These are phyloP conservation scores for Chroicocephalus ridibundus DNA, from an alignment of 2,113 vertebrate genomes.

Conservation along the genomic window DNA sequence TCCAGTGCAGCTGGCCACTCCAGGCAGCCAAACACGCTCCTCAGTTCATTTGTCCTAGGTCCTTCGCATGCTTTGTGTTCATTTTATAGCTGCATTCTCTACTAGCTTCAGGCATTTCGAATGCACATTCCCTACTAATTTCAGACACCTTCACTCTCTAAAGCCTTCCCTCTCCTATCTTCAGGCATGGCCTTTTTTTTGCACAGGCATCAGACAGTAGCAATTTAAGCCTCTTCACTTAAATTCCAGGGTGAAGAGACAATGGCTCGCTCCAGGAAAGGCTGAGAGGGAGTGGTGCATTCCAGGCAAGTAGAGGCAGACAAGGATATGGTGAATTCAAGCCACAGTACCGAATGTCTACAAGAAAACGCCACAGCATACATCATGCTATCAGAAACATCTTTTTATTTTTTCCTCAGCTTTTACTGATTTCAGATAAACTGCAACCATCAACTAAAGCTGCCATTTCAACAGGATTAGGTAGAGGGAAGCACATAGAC, in stretches of 20 bases:
- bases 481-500: not conserved
- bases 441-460: not conserved
- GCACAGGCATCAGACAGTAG: not conserved
- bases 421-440: not conserved
- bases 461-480: not conserved
- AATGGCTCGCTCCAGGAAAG: not conserved
- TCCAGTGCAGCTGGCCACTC: not conserved
- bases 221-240: not conserved
- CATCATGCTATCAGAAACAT: not conserved
- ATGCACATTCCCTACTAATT: not conserved
- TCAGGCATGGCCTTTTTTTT: not conserved
- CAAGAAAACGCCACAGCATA: not conserved
- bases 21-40: not conserved
- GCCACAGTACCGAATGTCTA: not conserved
- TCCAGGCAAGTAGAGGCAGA: conserved; percentile 20
- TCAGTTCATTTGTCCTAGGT: not conserved
- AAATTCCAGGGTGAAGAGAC: not conserved
- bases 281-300: conserved; percentile 14
- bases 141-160: not conserved
- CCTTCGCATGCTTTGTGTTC: not conserved
- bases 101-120: not conserved
- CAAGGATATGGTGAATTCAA: not conserved
- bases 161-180: not conserved
- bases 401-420: not conserved
- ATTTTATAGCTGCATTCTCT: not conserved